These are phyloP conservation scores for Sinotaia quadrata DNA, from an alignment of 2,888 invertebrate species.

Conservation along the genomic window DNA sequence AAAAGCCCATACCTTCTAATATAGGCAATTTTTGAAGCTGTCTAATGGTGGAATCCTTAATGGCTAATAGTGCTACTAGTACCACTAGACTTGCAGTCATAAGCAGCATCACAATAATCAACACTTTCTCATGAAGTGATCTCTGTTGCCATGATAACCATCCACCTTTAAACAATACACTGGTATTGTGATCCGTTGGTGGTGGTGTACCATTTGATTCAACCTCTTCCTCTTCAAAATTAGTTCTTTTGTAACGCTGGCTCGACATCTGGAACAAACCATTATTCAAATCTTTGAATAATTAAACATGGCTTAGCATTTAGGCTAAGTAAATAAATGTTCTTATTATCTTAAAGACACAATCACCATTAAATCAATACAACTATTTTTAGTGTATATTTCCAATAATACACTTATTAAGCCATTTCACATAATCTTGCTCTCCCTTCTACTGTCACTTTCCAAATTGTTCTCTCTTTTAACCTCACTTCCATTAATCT, in stretches of 20 bases:
- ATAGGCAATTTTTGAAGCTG: constrained; percentile 28
- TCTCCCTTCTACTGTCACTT: too few relatives aligned
- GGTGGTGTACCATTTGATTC: constrained; percentile 65
- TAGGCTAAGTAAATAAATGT: too few relatives aligned
- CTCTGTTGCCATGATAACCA: constrained; percentile 61
- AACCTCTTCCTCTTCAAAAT: constrained; percentile 70
- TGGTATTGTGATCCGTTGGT: constrained; percentile 57
- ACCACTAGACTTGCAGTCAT: constrained; percentile 53
- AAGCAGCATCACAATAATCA: constrained; percentile 49
- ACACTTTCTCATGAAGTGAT: constrained; percentile 56
- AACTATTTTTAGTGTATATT: too few relatives aligned
- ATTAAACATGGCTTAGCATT: too few relatives aligned
- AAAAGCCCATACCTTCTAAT: too few relatives aligned
- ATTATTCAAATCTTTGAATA: too few relatives aligned
- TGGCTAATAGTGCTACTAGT: constrained; percentile 53
- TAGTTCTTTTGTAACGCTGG: constrained; percentile 70
- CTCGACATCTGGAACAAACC: constrained; percentile 65
- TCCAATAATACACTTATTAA: too few relatives aligned
- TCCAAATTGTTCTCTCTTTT: too few relatives aligned
- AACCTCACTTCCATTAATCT: too few relatives aligned
- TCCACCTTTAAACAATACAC: constrained; percentile 62
- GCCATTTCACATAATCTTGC: too few relatives aligned
- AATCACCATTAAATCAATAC: too few relatives aligned
- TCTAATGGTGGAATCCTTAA: constrained; percentile 39
- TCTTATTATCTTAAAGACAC: too few relatives aligned